A percentile compares a stretch with the other conserved stretches of the same genome.
Evolutionary conservation across 1,140 invertebrate species (phyloP).

Genomic region (Drosophila bocqueti): DNA sequence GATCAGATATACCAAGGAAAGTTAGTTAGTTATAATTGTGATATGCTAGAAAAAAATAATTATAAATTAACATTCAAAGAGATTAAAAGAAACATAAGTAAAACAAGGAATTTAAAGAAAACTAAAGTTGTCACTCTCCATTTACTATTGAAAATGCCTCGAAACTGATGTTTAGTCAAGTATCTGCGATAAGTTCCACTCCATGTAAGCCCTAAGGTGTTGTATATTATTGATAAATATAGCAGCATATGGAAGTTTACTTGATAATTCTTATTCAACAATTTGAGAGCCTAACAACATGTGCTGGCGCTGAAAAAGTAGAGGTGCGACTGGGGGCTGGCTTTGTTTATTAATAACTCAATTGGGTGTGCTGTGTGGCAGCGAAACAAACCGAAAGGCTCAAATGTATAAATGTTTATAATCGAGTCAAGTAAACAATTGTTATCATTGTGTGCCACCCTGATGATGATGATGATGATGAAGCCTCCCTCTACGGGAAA

Average conservation of each 20-base stretch:
- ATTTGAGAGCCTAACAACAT: constrained; percentile 49
- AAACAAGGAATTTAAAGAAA: too few relatives aligned
- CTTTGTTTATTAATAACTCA: constrained; percentile 27
- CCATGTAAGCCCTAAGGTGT: not conserved
- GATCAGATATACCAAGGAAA: not conserved
- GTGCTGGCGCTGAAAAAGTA: not conserved
- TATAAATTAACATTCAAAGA: too few relatives aligned
- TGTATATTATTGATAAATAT: not conserved
- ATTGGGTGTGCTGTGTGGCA: constrained; percentile 17
- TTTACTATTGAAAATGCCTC: too few relatives aligned
- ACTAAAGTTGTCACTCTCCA: too few relatives aligned
- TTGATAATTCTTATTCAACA: not conserved
- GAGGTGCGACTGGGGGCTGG: constrained; percentile 19
- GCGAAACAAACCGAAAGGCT: constrained; percentile 29
- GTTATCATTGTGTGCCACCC: constrained; percentile 63
- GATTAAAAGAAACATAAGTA: too few relatives aligned
- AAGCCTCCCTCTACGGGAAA: not conserved
- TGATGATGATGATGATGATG: constrained; percentile 15
- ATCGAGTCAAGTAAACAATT: constrained; percentile 68
- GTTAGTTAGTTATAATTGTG: too few relatives aligned
- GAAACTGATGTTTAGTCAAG: too few relatives aligned
- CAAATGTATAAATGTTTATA: constrained; percentile 59
- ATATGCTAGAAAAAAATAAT: too few relatives aligned
- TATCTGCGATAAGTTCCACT: too few relatives aligned
- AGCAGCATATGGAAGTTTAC: not conserved